A percentile compares a stretch with the other conserved stretches of the same genome.
Conservation (phyloP, 1,140 invertebrate genomes). For the Ectropis grisescens region DNA sequence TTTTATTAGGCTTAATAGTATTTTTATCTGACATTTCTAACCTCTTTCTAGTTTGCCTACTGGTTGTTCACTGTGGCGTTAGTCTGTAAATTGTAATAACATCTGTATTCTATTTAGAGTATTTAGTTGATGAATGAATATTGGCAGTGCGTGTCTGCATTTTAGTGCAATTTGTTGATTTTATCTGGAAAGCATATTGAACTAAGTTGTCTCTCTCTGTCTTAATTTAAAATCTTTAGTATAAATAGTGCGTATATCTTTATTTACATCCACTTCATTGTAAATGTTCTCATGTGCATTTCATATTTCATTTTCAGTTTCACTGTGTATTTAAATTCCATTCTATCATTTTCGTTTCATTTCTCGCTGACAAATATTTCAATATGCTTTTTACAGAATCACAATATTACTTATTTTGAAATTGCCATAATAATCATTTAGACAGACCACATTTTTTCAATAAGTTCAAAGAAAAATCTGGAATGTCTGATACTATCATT, state of each 20-base stretch:
- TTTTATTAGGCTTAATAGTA: too few relatives aligned
- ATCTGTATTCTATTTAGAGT: slow-evolving; percentile 28
- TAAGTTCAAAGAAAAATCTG: slow-evolving; percentile 40
- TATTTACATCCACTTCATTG: background rate
- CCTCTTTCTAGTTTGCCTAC: too few relatives aligned
- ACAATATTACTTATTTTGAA: slow-evolving; percentile 46
- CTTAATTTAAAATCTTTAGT: slow-evolving; percentile 1
- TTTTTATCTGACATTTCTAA: too few relatives aligned
- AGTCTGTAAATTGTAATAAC: slow-evolving; percentile 35
- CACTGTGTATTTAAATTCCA: slow-evolving; percentile 67
- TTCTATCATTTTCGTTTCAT: slow-evolving; percentile 10
- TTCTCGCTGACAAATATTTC: slow-evolving; percentile 30
- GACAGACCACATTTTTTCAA: slow-evolving; percentile 46
- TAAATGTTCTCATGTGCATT: slow-evolving; percentile 9
- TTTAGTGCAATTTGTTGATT: slow-evolving; percentile 66
- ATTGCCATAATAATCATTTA: slow-evolving; percentile 30
- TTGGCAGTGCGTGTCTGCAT: slow-evolving; percentile 71
- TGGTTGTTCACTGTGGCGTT: too few relatives aligned
- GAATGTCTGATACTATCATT: slow-evolving; percentile 50
- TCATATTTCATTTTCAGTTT: slow-evolving; percentile 23
- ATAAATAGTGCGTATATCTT: too few relatives aligned
- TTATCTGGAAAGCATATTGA: slow-evolving; percentile 67
- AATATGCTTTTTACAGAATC: slow-evolving; percentile 58
- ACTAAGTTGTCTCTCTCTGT: slow-evolving; percentile 41
- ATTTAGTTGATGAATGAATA: slow-evolving; percentile 39